Evolutionary conservation across 1,140 invertebrate genomes (phyloP), one percentile per base, ranked within the genome.

Genomic region (Meloidogyne exigua): DNA sequence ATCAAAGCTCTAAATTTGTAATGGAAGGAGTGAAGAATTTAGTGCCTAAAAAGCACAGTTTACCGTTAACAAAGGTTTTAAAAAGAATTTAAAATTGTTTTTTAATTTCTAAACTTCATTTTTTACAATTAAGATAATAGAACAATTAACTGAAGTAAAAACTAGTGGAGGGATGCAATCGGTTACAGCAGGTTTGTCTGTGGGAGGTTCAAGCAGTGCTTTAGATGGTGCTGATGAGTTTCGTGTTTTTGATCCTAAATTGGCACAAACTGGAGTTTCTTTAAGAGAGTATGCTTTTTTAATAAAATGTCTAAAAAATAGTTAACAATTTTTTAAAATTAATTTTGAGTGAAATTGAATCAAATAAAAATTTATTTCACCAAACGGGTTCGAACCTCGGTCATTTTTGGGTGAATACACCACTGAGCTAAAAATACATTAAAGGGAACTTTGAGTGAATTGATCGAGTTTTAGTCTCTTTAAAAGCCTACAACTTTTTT

Each of bases 21-120:
- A 99, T 99, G 95, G 96, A 99, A 89, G 96, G 96, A 49, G 96
- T 99, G 0, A 98, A 99, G 89, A 99, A 99, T 91, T 91, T 99
- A 77, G 96, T 98, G 42, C 93, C 98, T 10, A 99, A 99, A 88
- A 92, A 93, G 90, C 95, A 98, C 91, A 95, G 94, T 90, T 89
- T 96, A 44, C 94, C 94, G 3, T 91, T 95, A 0, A 96, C 94
- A 2, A 92, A 93, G 75, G 85, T 85, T 32, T 21, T 13, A 57
- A 4, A 13, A 26, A n/a, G n/a, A n/a, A n/a, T n/a, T n/a, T n/a
- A n/a, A n/a, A n/a, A n/a, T n/a, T n/a, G n/a, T n/a, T n/a, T n/a
- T n/a, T n/a, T n/a, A n/a, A n/a, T n/a, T n/a, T n/a, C n/a, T n/a
- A n/a, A n/a, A n/a, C n/a, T n/a, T n/a, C n/a, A 11, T 9, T 18